Evolutionary conservation across 2,113 vertebrate genomes (phyloP).

Genomic region (Poicephalus gulielmi): DNA sequence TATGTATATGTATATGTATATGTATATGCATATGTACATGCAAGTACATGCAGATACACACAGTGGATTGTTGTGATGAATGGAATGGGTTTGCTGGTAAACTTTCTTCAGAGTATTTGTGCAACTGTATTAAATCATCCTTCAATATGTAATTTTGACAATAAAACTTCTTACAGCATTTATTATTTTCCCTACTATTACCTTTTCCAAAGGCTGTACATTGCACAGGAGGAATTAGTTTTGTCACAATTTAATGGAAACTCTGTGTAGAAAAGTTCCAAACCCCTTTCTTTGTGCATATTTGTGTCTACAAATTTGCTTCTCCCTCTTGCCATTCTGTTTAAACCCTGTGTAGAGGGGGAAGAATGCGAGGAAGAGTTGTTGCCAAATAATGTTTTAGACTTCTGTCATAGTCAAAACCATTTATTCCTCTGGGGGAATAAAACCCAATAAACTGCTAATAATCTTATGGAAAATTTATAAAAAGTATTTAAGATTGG

Average conservation of each 20-base stretch:
- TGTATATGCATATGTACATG: not conserved
- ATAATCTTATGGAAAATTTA: not conserved
- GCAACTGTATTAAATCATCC: not conserved
- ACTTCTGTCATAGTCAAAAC: not conserved
- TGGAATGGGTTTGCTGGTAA: not conserved
- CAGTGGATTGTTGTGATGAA: not conserved
- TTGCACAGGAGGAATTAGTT: not conserved
- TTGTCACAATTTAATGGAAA: not conserved
- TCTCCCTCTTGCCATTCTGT: not conserved
- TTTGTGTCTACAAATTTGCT: not conserved
- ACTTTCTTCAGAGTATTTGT: not conserved
- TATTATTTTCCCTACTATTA: not conserved
- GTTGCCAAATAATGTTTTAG: not conserved
- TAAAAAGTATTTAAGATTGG: not conserved
- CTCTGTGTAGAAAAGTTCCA: not conserved
- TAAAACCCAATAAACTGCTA: rapidly evolving
- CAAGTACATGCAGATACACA: not conserved
- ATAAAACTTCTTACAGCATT: not conserved
- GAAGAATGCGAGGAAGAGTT: not conserved
- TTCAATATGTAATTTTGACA: not conserved
- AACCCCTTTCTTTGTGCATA: not conserved
- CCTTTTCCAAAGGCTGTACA: not conserved
- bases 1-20: not conserved
- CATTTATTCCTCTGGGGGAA: not conserved
- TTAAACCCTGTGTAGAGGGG: not conserved